Base-by-base conservation (phyloP, 2,888 invertebrate species). In the Gibbula magus region DNA sequence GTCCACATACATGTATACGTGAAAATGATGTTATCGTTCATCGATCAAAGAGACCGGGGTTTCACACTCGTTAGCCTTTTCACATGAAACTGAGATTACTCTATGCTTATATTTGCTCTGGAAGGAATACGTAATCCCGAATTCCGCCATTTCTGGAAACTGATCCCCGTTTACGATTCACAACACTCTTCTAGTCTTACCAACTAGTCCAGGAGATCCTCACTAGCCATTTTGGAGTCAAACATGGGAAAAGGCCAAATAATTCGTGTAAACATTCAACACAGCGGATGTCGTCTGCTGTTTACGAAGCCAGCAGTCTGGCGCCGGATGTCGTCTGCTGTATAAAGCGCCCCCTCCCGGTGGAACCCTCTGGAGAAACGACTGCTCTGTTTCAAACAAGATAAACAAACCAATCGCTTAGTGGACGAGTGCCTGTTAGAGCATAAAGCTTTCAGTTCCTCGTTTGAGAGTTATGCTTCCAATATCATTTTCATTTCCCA, bases 341-440 rank as follows among this genome's bases (percentile, higher is more conserved):
- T 16, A 61, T 61, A 61, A 29, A 61, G 61, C 61, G 61, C 61
- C 25, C 61, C 18, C 61, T 61, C 61, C 61, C 61, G 29, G 61
- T 29, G 61, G 29, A 29, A 29, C 61, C 29, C 61, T 61, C 61
- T 61, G 29, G 61, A 61, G 61, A 16, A 13, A 29, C 61, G 61
- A 61, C 29, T 61, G 61, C 61, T 61, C 61, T 61, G 61, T 61
- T 61, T 61, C 61, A 61, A 61, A 61, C 61, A 61, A 61, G 61
- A 61, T 61, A 61, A 61, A 61, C 25, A 61, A 61, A 61, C 61
- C 61, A 25, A 61, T 61, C 61, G 29, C 25, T 61, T 61, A 61
- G 25, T 29, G 29, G 13, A 61, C 10, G 29, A 61, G 61, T 25
- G 61, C 61, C 25, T 61, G 61, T 61, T 61, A 29, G 61, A 25